Evolutionary conservation across 64 coral and sea anemone species (phyloP), one percentile per base, ranked within the genome.

Genomic region (Actinia equina): DNA sequence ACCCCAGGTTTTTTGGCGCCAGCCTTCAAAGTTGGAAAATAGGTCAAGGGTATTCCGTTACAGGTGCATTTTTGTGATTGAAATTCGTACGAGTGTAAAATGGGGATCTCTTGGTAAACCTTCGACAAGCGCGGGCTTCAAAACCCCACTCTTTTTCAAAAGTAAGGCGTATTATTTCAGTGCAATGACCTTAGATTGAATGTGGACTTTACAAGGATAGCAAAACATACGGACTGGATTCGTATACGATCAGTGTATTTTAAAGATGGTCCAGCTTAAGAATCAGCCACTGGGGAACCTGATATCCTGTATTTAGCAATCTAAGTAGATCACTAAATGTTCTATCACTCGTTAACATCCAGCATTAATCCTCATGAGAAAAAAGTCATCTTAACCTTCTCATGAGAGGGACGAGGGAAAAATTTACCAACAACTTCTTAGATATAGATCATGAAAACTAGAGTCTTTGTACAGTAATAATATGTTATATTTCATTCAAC

Each of bases 1-100:
- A 18, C 25, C 69, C 69, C 26, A 74, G 69, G 25, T 14, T 27
- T 41, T 41, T 74, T 52, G 78, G 78, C 78, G 78, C 78, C 78
- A 81, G 5, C 17, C 49, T 81, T 49, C 42, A 52, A 45, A 81
- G 43, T 81, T 81, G 78, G 78, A 81, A 81, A 81, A 22, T 81
- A 49, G 78, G 78, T 74, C 69, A 74, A 74, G 69, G 27, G 69
- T 74, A 74, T 74, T 74, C 13, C 69, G 69, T 81, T 81, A 81
- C 78, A 81, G 78, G 78, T 81, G 78, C 78, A 81, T 81, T 81
- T 52, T 81, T 81, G 78, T 81, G 78, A 37, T 44, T 17, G 49
- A 81, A 81, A 81, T 81, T 81, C 78, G 43, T 49, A 7, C 43
- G 43, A 22, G 78, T 13, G 42, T 23, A 81, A 81, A 15, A 20